A percentile compares a stretch with the other conserved stretches of the same genome.
Conservation (phyloP, 2,888 invertebrate genomes). For the Leptinotarsa peninsularis region DNA sequence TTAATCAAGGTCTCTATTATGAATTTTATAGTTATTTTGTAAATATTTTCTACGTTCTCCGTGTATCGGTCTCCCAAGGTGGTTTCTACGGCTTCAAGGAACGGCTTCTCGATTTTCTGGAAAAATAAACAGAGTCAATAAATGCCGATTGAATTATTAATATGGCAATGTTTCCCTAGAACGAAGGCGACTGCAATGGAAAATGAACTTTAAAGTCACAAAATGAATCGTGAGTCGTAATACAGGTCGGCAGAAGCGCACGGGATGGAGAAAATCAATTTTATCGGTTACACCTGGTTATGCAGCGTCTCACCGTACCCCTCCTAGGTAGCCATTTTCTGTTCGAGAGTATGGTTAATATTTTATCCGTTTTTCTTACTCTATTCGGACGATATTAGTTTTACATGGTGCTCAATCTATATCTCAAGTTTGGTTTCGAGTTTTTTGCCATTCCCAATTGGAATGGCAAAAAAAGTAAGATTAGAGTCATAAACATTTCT, state of each 20-base stretch:
- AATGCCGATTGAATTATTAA: not conserved
- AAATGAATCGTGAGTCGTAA: not conserved
- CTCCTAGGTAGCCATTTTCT: no score
- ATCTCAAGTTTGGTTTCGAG: no score
- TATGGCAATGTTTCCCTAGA: not conserved
- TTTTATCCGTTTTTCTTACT: no score
- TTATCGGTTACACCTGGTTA: no score
- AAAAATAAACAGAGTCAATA: conserved; percentile 31
- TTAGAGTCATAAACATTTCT: no score
- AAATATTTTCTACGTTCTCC: conserved; percentile 89
- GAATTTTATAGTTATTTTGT: conserved; percentile 88
- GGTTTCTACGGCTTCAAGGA: conserved; percentile 85
- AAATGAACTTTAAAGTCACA: not conserved
- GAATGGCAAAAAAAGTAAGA: no score
- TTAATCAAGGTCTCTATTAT: conserved; percentile 86
- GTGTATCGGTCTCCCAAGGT: conserved; percentile 91
- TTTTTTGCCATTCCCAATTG: no score
- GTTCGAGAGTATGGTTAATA: no score
- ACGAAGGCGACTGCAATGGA: not conserved
- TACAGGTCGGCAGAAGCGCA: not conserved
- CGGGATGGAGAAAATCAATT: no score
- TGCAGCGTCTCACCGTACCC: no score
- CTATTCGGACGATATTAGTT: no score
- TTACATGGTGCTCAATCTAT: no score
- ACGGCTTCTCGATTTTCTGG: conserved; percentile 92